Evolutionary conservation across 2,797 vertebrate species (phyloP), one percentile per base, ranked within the genome.

Genomic region (Gallinago nigripennis): DNA sequence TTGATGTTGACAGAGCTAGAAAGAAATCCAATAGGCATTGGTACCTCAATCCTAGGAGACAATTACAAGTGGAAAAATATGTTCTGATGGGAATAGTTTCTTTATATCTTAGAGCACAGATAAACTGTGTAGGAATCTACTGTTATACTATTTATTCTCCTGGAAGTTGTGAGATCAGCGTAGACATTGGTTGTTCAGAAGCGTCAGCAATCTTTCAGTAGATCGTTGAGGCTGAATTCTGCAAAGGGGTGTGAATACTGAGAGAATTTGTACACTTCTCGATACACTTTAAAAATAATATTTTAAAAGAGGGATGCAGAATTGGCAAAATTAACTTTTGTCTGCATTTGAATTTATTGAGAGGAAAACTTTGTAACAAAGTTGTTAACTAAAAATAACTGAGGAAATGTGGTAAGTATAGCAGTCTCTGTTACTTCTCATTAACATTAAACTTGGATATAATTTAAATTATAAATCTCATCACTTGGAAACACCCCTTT

Each of bases 141-240:
- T 93, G 43, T 80, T 8, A 5, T 37, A 57, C 39, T 76, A 39
- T 31, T 63, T 75, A 33, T 64, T 73, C 31, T 81, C 23, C 83
- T 37, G 61, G 53, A 77, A 87, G 53, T 31, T 97, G 69, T 87
- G 86, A 97, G 93, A 95, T 93, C 58, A 61, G 6, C 21, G n/a
- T 25, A 82, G 72, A 63, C 23, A n/a, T 12, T 78, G 76, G 14
- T 54, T 65, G 30, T 63, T 94, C 41, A 71, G 43, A 57, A 92
- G 65, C 19, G 37, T 81, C 61, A 92, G 19, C 43, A 78, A 16
- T 83, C 63, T 61, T 76, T 94, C 35, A 71, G 78, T 75, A 84
- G 92, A 63, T 94, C 50, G 73, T 90, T 94, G 94, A 95, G 45
- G 79, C 58, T 77, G 60, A 81, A 33, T 63, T 61, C 50, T 72